Conservation (phyloP, 2,888 invertebrate species). For the Yponomeuta sedellus region DNA sequence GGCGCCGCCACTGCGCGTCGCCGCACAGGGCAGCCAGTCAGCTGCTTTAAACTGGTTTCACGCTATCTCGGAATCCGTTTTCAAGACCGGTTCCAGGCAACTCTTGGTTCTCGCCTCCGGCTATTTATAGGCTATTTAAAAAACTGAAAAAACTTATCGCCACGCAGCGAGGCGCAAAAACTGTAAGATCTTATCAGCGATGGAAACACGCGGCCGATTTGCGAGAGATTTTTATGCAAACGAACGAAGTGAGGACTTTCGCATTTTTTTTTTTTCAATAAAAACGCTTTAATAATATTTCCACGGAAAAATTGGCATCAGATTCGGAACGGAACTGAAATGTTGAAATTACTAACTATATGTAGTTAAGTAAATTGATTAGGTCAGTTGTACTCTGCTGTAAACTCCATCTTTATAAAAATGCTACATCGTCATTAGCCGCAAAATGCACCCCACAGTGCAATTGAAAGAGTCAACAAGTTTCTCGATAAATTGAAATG, state of each 20-base stretch:
- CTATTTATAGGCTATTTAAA: slow-evolving; percentile 23
- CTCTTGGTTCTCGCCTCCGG: slow-evolving; percentile 28
- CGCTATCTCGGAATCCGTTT: slow-evolving; percentile 41
- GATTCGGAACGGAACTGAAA: no score
- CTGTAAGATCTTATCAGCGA: slow-evolving; percentile 9
- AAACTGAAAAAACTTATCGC: slow-evolving; percentile 32
- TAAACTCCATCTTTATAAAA: no score
- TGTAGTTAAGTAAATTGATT: no score
- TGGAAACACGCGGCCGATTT: neutral
- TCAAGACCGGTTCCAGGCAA: slow-evolving; percentile 44
- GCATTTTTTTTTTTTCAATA: no score
- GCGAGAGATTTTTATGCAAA: neutral
- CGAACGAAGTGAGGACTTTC: no score
- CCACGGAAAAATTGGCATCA: no score
- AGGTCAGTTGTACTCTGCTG: no score
- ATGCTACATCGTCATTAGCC: no score
- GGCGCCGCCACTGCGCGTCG: slow-evolving; percentile 5
- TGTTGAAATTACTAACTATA: no score
- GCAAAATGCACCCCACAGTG: neutral
- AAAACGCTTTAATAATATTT: no score
- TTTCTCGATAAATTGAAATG: neutral
- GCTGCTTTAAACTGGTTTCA: slow-evolving; percentile 43
- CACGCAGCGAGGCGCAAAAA: slow-evolving; percentile 23
- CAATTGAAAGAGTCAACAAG: neutral
- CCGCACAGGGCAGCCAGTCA: slow-evolving; percentile 14